Evolutionary conservation across 2,888 invertebrate species (phyloP).

Genomic region (Gisinianus flammeolus): DNA sequence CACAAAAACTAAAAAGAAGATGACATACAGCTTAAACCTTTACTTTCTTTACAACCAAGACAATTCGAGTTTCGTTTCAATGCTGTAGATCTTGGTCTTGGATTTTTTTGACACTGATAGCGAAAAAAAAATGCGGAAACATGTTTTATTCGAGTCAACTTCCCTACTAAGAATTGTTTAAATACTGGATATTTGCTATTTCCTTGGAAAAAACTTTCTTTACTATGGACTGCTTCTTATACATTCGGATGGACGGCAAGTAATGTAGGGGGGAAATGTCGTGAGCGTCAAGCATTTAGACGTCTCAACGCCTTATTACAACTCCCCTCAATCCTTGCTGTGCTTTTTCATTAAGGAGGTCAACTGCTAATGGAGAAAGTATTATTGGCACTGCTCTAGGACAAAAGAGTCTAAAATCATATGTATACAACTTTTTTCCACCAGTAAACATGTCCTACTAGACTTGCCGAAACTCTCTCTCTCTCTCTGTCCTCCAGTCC

Average conservation of each 20-base stretch:
- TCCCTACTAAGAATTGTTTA: not conserved
- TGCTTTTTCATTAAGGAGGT: slow-evolving; percentile 18
- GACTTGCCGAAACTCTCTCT: no score
- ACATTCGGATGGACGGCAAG: no score
- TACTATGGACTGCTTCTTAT: not conserved
- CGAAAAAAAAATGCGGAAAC: not conserved
- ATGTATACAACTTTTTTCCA: not conserved
- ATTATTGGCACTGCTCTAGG: slow-evolving; percentile 23
- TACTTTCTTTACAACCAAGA: no score
- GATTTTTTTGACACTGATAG: not conserved
- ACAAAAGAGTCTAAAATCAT: slow-evolving; percentile 11
- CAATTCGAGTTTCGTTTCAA: no score
- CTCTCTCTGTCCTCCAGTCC: no score
- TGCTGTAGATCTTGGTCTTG: no score
- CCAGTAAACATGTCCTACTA: slow-evolving; percentile 26
- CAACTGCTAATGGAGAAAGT: slow-evolving; percentile 10
- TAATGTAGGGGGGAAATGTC: not conserved
- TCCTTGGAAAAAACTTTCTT: not conserved
- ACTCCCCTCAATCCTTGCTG: not conserved
- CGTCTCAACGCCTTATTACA: not conserved
- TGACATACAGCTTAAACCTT: no score
- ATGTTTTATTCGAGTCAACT: not conserved
- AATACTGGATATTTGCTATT: not conserved
- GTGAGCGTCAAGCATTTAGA: not conserved
- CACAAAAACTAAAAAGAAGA: no score